Evolutionary conservation across 2,113 vertebrate species (phyloP).

Genomic region (Clupea harengus): DNA sequence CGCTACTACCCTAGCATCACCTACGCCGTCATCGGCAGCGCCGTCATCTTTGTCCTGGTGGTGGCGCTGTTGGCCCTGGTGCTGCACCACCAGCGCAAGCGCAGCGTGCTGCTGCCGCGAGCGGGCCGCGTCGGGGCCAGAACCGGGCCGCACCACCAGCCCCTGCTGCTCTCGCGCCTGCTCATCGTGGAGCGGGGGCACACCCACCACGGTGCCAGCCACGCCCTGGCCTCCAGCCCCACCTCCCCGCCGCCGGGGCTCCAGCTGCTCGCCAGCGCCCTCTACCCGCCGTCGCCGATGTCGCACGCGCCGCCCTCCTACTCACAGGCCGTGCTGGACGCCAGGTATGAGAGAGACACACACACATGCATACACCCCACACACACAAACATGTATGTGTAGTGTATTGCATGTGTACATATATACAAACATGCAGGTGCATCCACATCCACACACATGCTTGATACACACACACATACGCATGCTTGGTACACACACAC

Average conservation of each 20-base stretch:
- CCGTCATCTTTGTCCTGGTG: constrained; percentile 90
- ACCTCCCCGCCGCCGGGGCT: constrained; percentile 82
- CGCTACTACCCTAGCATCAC: constrained; percentile 95
- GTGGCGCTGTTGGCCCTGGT: constrained; percentile 89
- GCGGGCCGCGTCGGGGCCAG: constrained; percentile 61
- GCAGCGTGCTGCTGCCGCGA: constrained; percentile 85
- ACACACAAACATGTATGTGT: neutral
- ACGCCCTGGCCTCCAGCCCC: constrained; percentile 71
- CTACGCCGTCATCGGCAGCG: constrained; percentile 93
- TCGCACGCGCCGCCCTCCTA: constrained; percentile 91
- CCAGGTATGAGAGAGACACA: constrained; percentile 72
- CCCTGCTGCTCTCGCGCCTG: constrained; percentile 88
- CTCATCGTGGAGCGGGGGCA: constrained; percentile 90
- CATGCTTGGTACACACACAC: neutral
- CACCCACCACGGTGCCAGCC: constrained; percentile 49
- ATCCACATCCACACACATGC: neutral
- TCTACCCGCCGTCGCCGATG: constrained; percentile 72
- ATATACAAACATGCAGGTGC: neutral
- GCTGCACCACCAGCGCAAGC: constrained; percentile 93
- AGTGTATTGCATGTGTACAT: neutral
- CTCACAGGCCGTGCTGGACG: constrained; percentile 88
- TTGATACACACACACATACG: neutral
- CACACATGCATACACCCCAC: neutral
- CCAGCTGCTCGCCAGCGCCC: constrained; percentile 81
- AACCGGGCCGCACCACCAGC: constrained; percentile 76